Evolutionary conservation across 2,888 invertebrate genomes (phyloP).

Genomic region (Campopleginae sp.): DNA sequence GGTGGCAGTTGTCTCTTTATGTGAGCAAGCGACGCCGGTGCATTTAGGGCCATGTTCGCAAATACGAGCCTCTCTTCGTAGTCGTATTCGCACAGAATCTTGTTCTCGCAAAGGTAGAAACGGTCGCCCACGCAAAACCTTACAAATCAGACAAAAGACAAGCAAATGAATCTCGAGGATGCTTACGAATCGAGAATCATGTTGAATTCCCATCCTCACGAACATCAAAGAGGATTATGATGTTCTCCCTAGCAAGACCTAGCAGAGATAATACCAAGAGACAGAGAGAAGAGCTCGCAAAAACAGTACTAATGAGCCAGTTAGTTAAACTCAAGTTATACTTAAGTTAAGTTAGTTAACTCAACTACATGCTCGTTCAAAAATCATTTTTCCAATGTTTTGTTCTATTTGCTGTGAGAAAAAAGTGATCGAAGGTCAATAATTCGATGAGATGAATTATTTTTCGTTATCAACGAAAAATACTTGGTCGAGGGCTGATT

Average conservation of each 20-base stretch:
- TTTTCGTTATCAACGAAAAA: background rate
- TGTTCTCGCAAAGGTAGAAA: constrained; percentile 98
- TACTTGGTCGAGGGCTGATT: too few relatives aligned
- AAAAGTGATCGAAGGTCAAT: background rate
- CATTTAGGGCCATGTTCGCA: constrained; percentile 97
- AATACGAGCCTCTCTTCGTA: constrained; percentile 98
- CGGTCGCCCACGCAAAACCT: constrained; percentile 99
- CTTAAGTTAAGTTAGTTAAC: background rate
- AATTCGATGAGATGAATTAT: background rate
- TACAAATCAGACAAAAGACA: constrained; percentile 75
- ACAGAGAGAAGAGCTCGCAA: constrained; percentile 10
- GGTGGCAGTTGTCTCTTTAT: constrained; percentile 88
- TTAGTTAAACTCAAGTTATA: background rate
- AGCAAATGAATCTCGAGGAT: background rate
- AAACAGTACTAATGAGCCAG: constrained; percentile 27
- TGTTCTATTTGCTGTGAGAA: background rate
- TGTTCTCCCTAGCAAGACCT: constrained; percentile 2
- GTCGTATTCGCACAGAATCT: constrained; percentile 98
- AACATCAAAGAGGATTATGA: background rate
- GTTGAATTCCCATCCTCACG: background rate
- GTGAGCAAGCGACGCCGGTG: constrained; percentile 91
- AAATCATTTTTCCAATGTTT: background rate
- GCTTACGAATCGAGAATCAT: background rate
- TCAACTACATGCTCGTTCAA: background rate
- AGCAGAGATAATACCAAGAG: background rate